Evolutionary conservation across 2,113 vertebrate genomes (phyloP).

Genomic region (Daubentonia madagascariensis): DNA sequence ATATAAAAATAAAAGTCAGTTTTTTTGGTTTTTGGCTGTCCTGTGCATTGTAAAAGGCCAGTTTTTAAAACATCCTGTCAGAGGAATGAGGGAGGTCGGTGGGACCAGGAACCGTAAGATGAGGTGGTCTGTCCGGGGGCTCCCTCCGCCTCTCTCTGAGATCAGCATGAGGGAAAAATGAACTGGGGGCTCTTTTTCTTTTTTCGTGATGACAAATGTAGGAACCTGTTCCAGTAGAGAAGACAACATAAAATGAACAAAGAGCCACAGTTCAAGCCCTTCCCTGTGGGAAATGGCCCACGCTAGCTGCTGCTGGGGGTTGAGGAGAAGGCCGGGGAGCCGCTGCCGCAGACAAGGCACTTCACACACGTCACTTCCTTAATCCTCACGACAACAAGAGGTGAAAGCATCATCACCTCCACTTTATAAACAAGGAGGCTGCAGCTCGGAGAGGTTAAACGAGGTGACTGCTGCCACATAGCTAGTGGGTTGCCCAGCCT

Average conservation of each 20-base stretch:
- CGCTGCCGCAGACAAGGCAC: background rate
- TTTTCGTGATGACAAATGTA: background rate
- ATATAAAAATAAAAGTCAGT: background rate
- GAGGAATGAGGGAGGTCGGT: background rate
- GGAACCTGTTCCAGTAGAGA: background rate
- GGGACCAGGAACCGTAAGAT: background rate
- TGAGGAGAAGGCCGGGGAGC: background rate
- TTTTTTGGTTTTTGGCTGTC: no score
- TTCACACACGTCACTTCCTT: background rate
- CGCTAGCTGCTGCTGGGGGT: background rate
- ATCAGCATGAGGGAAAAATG: background rate
- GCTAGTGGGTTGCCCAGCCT: background rate
- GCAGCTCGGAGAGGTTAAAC: background rate
- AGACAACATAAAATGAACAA: background rate
- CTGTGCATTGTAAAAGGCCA: background rate
- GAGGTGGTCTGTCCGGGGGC: background rate
- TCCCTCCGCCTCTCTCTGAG: background rate
- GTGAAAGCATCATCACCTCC: no score
- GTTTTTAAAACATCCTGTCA: background rate
- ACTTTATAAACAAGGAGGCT: background rate
- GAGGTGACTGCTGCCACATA: accelerated
- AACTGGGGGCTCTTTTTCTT: background rate
- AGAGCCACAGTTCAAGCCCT: background rate
- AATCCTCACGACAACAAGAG: no score
- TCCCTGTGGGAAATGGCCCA: background rate